phyloP scores from a whole-genome alignment of 2,797 vertebrate genomes.

The Enteromius unitaeniatus region DNA sequence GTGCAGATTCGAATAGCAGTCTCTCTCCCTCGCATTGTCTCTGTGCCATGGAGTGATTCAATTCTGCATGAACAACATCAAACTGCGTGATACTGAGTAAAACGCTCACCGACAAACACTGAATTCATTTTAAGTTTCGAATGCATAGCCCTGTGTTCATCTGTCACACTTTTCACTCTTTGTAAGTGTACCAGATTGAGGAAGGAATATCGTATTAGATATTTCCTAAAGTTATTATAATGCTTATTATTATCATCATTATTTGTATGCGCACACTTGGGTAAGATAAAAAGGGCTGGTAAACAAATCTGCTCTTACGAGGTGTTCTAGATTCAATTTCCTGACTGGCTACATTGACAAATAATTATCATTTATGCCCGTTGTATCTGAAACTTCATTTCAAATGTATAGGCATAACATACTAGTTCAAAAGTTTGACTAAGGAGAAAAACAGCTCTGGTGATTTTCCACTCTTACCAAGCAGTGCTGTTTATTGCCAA shows the following conservation, averaged over 20 bases:
- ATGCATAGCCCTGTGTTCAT: background rate
- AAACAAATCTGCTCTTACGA: constrained; percentile 70
- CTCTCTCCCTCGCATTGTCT: constrained; percentile 56
- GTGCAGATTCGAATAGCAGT: constrained; percentile 85
- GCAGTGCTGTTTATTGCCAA: background rate
- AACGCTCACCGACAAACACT: constrained; percentile 21
- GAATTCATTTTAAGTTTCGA: background rate
- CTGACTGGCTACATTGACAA: background rate
- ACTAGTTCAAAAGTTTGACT: background rate
- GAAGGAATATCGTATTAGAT: background rate
- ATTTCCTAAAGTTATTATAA: background rate
- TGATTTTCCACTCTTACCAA: background rate
- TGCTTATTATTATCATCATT: too few species aligned
- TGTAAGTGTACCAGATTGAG: too few species aligned
- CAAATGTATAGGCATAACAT: background rate
- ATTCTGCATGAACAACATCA: constrained; percentile 51
- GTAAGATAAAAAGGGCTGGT: constrained; percentile 68
- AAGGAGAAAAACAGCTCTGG: constrained; percentile 45
- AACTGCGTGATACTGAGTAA: constrained; percentile 49
- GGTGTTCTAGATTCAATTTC: background rate
- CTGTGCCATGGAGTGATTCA: constrained; percentile 39
- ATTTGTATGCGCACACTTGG: constrained; percentile 2
- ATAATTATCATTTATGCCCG: background rate
- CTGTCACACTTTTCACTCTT: background rate
- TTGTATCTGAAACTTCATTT: background rate